Base-by-base conservation (phyloP, 2,888 invertebrate genomes). In the Trilocha varians region DNA sequence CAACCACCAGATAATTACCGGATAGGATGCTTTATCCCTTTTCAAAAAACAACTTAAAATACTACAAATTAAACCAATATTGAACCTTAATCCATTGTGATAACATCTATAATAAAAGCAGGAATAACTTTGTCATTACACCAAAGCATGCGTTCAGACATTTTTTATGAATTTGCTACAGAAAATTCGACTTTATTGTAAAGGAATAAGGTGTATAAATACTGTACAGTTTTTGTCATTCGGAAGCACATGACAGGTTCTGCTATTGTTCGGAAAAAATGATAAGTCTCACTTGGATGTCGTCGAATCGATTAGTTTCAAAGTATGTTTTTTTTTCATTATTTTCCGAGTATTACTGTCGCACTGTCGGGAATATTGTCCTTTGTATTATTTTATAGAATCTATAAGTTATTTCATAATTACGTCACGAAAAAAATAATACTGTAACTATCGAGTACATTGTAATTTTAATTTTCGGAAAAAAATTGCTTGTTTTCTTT, bases 281-380 rank as follows among this genome's bases (percentile, higher is more conserved):
- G 66, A 65, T 67, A 67, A 55, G 60, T 50, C 53, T 57, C 62
- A 63, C 63, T 54, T 57, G 54, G 65, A 57, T 65, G 65, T 64
- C 64, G 61, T 60, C 53, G 65, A 59, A 72, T 71, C 66, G 77
- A 78, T 78, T 68, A 66, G 68, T 59, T 76, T 75, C 78, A 71
- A 59, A 62, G 73, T 70, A 74, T 64, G 53, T 57, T 57, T 68
- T 63, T 67, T 65, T 59, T 66, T 54, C 45, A 37, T 35, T 38
- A 45, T 40, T 53, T 45, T 36, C 43, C 48, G 39, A 44, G 50
- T 61, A 66, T 68, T 67, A 70, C 69, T 64, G 65, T 69, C 63
- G 63, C 65, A 68, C 65, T 53, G 49, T 53, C 47, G 36, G 33
- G 17, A 15, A 38, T 39, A 33, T 39, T 39, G 18, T 39, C 39